A percentile compares a stretch with the other conserved stretches of the same genome.
These are phyloP conservation scores for Drosophila kambysellisi DNA, from an alignment of 2,888 invertebrate species.

Conservation along the genomic window DNA sequence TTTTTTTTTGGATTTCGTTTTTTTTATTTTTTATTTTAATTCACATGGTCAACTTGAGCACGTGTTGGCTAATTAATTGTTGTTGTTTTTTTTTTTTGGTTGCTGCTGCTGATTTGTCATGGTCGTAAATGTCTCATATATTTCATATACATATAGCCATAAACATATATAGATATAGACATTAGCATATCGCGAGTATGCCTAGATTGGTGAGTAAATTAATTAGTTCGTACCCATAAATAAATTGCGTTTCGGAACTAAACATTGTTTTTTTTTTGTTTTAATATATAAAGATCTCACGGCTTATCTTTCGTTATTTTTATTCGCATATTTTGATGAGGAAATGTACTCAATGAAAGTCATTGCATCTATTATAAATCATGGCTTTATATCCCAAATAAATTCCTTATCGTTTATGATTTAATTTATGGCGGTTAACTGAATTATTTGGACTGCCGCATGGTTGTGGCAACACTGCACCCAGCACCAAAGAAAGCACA, in stretches of 20 bases:
- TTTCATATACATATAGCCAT: neutral
- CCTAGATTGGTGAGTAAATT: neutral
- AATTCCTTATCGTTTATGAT: constrained; percentile 8
- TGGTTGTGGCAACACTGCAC: neutral
- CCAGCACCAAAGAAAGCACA: neutral
- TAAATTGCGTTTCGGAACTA: neutral
- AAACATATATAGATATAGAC: no score
- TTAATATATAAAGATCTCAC: neutral
- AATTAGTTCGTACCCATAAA: constrained; percentile 6
- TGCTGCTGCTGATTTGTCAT: constrained; percentile 2
- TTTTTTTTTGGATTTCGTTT: no score
- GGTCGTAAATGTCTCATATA: neutral
- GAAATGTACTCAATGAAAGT: constrained; percentile 13
- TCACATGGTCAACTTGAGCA: neutral
- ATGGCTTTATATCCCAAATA: constrained; percentile 1
- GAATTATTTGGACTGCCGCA: neutral
- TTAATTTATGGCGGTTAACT: constrained; percentile 7
- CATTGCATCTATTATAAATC: constrained; percentile 23
- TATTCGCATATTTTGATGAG: constrained; percentile 4
- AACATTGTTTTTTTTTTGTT: neutral
- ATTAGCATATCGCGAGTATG: neutral
- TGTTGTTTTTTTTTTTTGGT: neutral
- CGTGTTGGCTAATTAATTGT: neutral
- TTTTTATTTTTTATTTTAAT: neutral
- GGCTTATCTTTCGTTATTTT: neutral